Percentiles rank a stretch among this genome's conserved stretches.
These are phyloP conservation scores for Archaeoteleia sp. DNA, from an alignment of 2,888 invertebrate species.

Conservation along the genomic window DNA sequence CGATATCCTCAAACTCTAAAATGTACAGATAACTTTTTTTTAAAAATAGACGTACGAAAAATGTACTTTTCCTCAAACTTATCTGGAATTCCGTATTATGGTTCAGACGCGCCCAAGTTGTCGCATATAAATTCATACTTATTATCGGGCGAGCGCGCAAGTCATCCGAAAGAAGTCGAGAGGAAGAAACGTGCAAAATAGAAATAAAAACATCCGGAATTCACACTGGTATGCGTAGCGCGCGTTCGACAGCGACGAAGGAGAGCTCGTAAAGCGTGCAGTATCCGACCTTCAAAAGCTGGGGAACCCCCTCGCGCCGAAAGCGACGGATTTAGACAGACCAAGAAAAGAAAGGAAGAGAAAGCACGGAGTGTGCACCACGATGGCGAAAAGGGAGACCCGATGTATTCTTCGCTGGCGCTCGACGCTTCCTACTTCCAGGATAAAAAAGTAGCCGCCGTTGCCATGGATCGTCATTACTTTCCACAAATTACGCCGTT, in stretches of 20 bases:
- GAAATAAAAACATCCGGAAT: slow-evolving; percentile 53
- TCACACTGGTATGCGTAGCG: slow-evolving; percentile 41
- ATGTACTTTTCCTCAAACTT: no score
- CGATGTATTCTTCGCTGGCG: slow-evolving; percentile 4
- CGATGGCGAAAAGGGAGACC: slow-evolving; percentile 12
- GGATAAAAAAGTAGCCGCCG: slow-evolving; percentile 17
- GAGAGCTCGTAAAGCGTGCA: slow-evolving; percentile 37
- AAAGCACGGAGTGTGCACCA: no score
- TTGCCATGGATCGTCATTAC: slow-evolving; percentile 22
- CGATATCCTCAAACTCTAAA: no score
- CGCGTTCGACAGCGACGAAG: slow-evolving; percentile 36
- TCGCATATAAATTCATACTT: slow-evolving; percentile 52
- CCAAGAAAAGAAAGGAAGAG: slow-evolving; percentile 6
- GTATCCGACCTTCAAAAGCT: slow-evolving; percentile 40
- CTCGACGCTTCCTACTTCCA: slow-evolving; percentile 14
- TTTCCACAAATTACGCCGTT: slow-evolving; percentile 28
- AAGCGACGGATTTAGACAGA: slow-evolving; percentile 20
- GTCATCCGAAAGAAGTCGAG: slow-evolving; percentile 48
- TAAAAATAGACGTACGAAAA: no score
- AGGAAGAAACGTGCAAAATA: slow-evolving; percentile 39
- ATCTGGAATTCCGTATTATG: slow-evolving; percentile 43
- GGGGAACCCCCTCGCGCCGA: slow-evolving; percentile 21
- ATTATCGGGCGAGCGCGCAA: slow-evolving; percentile 47
- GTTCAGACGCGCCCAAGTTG: slow-evolving; percentile 45
- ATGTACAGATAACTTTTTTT: no score